Evolutionary conservation across 2,797 vertebrate species (phyloP), one percentile per base, ranked within the genome.

Genomic region (Neosilurus hyrtlii): DNA sequence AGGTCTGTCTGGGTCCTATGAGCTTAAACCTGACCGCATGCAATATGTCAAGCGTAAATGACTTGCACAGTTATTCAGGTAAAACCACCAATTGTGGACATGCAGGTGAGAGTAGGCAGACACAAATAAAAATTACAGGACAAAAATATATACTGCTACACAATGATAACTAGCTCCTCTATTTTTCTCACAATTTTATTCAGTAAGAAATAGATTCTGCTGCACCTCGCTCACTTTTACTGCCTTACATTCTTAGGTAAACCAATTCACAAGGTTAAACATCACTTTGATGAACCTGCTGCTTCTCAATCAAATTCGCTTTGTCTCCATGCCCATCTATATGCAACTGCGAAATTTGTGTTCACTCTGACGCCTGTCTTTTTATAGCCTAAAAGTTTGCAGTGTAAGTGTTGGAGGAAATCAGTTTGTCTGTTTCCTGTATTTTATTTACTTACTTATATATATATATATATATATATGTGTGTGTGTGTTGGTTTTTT

Each of bases 351-450:
- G n/a, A 65, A 63, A 78, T 78, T 63, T 78, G 75, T 30, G 75
- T 63, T 78, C 43, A 12, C n/a, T 26, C 59, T 11, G 75, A 78
- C 59, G 51, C 22, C 57, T 16, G 37, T 77, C 57, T 77, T 65
- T 78, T 78, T 51, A 30, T 52, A 78, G 76, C 56, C 57, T n/a
- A 1, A 61, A 76, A 76, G 74, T 37, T 76, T 78, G 61, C 20
- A 78, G 11, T 15, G 9, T 11, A 65, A 78, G 15, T 52, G 9
- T 51, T 52, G 43, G 37, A 7, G 61, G 76, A 78, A 78, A 30
- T 30, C 9, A 6, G 43, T 78, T n/a, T 76, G 9, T 62, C 57
- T 10, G 12, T 43, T 62, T 43, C 22, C 61, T 76, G 20, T 22
- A 3, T n/a, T 77, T 61, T 70, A 43, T 43, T 43, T 43, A 5